Percentiles rank a stretch among this genome's conserved stretches.
Evolutionary conservation across 2,888 invertebrate genomes (phyloP).

Genomic region (Heteropelma amictum): DNA sequence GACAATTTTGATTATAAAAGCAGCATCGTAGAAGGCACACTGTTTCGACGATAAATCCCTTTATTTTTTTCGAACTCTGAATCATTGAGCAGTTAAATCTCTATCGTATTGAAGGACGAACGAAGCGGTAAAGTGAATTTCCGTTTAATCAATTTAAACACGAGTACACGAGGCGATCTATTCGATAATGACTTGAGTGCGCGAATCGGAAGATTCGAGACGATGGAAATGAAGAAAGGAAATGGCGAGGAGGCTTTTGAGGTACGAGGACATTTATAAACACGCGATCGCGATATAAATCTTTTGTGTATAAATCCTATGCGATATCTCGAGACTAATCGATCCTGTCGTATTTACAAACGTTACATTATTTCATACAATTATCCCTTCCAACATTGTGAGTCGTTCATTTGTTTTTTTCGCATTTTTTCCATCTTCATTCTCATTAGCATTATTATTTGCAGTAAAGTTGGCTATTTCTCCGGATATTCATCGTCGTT

Average conservation of each 20-base stretch:
- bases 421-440: slow-evolving; percentile 3
- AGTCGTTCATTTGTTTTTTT: neutral
- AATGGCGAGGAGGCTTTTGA: slow-evolving; percentile 3
- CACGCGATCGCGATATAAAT: slow-evolving; percentile 17
- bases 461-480: neutral
- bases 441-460: slow-evolving; percentile 12
- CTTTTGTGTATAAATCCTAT: neutral
- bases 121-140: neutral
- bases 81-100: too few species aligned
- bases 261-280: neutral
- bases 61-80: neutral
- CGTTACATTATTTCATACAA: slow-evolving; percentile 16
- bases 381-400: slow-evolving; percentile 21
- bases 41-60: slow-evolving; percentile 7
- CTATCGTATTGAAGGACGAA: too few species aligned
- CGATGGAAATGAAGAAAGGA: neutral
- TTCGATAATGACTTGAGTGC: slow-evolving; percentile 47
- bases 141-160: too few species aligned
- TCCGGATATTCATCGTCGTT: neutral
- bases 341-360: slow-evolving; percentile 54
- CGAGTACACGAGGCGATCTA: too few species aligned
- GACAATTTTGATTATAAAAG: neutral
- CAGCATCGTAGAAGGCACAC: slow-evolving; percentile 52
- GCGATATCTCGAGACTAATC: slow-evolving; percentile 44
- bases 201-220: slow-evolving; percentile 53